Percentiles rank a stretch among this genome's conserved stretches.
These are phyloP conservation scores for Megaceryle alcyon DNA, from an alignment of 2,797 vertebrate species.

Conservation along the genomic window DNA sequence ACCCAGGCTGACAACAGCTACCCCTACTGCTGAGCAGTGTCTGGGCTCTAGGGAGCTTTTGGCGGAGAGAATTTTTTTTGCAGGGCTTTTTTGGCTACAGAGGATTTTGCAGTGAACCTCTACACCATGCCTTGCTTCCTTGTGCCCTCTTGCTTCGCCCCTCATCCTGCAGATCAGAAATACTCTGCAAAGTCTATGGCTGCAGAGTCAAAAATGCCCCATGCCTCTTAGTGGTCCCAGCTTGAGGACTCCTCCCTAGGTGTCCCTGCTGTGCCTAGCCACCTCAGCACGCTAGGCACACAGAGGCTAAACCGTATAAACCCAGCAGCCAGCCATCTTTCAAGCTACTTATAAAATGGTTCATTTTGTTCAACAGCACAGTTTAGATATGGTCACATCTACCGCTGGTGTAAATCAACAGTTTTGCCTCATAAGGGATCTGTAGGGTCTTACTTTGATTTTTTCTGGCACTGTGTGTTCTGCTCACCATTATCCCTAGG, in stretches of 20 bases:
- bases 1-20: neutral
- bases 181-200: neutral
- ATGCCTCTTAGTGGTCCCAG: neutral
- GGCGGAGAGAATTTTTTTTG: neutral
- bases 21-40: neutral
- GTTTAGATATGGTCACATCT: neutral
- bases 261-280: neutral
- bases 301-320: neutral
- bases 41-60: neutral
- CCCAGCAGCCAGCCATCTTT: rapidly evolving
- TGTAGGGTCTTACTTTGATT: neutral
- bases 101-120: neutral
- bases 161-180: neutral
- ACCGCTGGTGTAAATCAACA: neutral
- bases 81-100: neutral
- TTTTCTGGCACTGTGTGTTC: neutral
- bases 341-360: neutral
- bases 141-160: neutral
- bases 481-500: neutral
- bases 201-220: neutral
- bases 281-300: rapidly evolving
- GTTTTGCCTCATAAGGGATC: neutral
- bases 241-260: neutral
- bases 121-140: too few species aligned
- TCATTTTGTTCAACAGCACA: neutral